A percentile compares a stretch with the other conserved stretches of the same genome.
phyloP scores from a whole-genome alignment of 2,888 invertebrate genomes.

The Alentia gelatinosa region DNA sequence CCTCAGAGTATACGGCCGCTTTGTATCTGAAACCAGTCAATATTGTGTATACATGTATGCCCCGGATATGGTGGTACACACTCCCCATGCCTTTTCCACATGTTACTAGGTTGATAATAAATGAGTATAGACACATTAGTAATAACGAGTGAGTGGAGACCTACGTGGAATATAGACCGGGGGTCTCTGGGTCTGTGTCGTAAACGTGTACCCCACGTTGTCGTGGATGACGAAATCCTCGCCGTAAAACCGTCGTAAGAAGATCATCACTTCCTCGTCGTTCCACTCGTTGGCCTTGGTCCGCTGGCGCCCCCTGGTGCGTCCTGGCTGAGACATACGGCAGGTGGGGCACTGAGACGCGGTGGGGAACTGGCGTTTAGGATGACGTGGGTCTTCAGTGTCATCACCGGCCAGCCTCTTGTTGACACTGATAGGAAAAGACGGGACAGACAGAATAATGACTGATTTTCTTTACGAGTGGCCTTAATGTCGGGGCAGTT shows the following conservation, averaged over 20 bases:
- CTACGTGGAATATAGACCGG: slow-evolving; percentile 40
- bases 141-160: neutral
- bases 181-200: neutral
- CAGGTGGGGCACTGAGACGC: slow-evolving; percentile 84
- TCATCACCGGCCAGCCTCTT: slow-evolving; percentile 90
- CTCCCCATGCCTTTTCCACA: too few relatives aligned
- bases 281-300: slow-evolving; percentile 50
- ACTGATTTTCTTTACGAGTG: neutral
- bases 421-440: slow-evolving; percentile 91
- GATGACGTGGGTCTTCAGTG: slow-evolving; percentile 93
- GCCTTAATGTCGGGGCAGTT: neutral
- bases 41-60: too few relatives aligned
- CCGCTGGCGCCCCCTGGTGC: slow-evolving; percentile 81
- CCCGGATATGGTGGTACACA: too few relatives aligned
- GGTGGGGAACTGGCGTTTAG: slow-evolving; percentile 94
- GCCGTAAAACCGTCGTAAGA: slow-evolving; percentile 50
- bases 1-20: too few relatives aligned
- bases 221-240: slow-evolving; percentile 56
- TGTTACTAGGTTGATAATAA: too few relatives aligned
- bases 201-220: neutral
- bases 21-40: too few relatives aligned
- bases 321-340: slow-evolving; percentile 80
- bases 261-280: slow-evolving; percentile 41
- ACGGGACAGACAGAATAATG: slow-evolving; percentile 85
- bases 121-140: too few relatives aligned